Percentiles rank a stretch among this genome's conserved stretches.
Conservation (phyloP, 2,888 invertebrate genomes). For the Hesperia comma region DNA sequence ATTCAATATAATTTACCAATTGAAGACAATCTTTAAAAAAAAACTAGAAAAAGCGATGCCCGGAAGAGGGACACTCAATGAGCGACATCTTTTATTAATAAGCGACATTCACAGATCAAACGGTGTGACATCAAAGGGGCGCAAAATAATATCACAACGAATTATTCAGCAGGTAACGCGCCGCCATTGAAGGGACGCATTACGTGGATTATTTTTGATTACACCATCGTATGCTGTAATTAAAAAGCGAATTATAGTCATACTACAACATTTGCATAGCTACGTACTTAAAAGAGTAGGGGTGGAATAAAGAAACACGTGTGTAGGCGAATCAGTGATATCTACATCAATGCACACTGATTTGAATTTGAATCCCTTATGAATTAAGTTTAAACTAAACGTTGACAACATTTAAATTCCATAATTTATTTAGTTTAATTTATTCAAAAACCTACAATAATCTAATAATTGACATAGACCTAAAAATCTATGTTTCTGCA, state of each 20-base stretch:
- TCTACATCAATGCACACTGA: too few relatives aligned
- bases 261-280: too few relatives aligned
- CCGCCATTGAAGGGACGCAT: background rate
- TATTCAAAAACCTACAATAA: too few relatives aligned
- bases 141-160: constrained; percentile 30
- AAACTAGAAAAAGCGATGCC: constrained; percentile 15
- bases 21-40: background rate
- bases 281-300: too few relatives aligned
- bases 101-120: constrained; percentile 36
- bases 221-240: background rate
- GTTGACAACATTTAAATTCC: too few relatives aligned
- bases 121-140: constrained; percentile 34
- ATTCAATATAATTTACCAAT: background rate
- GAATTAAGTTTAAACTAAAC: too few relatives aligned
- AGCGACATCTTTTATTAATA: constrained; percentile 38
- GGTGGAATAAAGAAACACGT: too few relatives aligned
- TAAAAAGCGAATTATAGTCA: background rate
- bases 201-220: background rate
- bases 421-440: too few relatives aligned
- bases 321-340: too few relatives aligned
- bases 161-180: constrained; percentile 25
- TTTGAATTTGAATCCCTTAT: too few relatives aligned
- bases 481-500: too few relatives aligned
- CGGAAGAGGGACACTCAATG: background rate
- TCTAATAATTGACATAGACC: too few relatives aligned